Conservation (phyloP, 2,113 vertebrate genomes). For the Dinomys branickii region DNA sequence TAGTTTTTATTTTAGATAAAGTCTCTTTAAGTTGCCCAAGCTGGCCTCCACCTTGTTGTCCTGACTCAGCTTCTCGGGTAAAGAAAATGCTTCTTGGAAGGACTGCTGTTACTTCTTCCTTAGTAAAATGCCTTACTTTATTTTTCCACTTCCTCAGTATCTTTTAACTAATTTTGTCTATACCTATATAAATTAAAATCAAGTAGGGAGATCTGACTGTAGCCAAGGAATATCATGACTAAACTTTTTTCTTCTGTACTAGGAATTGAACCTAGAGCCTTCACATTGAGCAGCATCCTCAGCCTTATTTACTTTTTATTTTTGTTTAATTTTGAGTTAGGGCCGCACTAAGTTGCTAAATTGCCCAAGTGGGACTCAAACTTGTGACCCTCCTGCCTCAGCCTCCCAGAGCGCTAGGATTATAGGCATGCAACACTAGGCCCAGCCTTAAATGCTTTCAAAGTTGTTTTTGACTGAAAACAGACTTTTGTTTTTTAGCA, state of each 20-base stretch:
- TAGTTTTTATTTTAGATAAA: not conserved
- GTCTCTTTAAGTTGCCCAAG: not conserved
- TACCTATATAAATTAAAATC: not conserved
- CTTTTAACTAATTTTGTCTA: not conserved
- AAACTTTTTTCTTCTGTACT: not conserved
- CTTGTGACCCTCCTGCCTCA: not conserved
- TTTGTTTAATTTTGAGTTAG: not conserved
- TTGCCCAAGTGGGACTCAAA: not conserved
- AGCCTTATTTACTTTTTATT: not conserved
- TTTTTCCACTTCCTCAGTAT: not conserved
- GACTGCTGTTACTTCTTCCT: slow-evolving; percentile 7
- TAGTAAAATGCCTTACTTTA: not conserved
- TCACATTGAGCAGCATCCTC: not conserved
- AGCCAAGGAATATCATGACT: not conserved
- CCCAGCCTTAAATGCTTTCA: not conserved
- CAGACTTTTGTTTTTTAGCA: not conserved
- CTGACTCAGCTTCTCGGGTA: not conserved
- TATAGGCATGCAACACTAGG: not conserved
- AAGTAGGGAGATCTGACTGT: not conserved
- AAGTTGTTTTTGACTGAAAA: slow-evolving; percentile 32
- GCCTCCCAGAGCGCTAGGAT: not conserved
- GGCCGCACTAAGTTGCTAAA: not conserved
- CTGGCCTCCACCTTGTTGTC: not conserved
- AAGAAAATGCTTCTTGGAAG: slow-evolving; percentile 29
- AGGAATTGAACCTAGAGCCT: not conserved